phyloP scores from a whole-genome alignment of 2,888 invertebrate genomes.

The Asteroscopus sphinx region DNA sequence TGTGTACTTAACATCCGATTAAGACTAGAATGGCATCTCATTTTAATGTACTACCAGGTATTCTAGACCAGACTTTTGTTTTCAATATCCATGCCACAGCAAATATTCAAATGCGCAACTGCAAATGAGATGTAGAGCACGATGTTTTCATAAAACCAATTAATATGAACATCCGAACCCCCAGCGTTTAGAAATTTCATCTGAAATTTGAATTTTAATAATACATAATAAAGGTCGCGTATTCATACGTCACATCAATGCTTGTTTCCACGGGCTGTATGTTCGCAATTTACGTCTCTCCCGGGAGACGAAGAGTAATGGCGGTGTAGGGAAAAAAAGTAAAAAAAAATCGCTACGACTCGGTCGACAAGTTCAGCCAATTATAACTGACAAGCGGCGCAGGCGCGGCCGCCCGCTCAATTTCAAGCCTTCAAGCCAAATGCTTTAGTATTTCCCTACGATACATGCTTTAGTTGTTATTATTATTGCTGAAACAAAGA shows the following conservation, averaged over 20 bases:
- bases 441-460: slow-evolving; percentile 61
- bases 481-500: slow-evolving; percentile 37
- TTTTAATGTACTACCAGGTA: slow-evolving; percentile 43
- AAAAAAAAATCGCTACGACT: slow-evolving; percentile 81
- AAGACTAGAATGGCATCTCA: slow-evolving; percentile 53
- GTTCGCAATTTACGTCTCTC: slow-evolving; percentile 88
- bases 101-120: slow-evolving; percentile 41
- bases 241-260: slow-evolving; percentile 87
- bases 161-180: slow-evolving; percentile 42
- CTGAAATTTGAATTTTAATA: slow-evolving; percentile 84
- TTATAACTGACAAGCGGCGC: slow-evolving; percentile 88
- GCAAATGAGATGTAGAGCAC: slow-evolving; percentile 47
- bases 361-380: slow-evolving; percentile 89
- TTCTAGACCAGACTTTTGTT: slow-evolving; percentile 14
- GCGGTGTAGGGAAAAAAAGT: slow-evolving; percentile 79
- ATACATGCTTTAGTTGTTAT: slow-evolving; percentile 46
- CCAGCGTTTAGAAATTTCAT: slow-evolving; percentile 69
- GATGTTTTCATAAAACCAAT: slow-evolving; percentile 52
- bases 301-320: slow-evolving; percentile 89
- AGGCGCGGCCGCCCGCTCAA: slow-evolving; percentile 81
- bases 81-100: slow-evolving; percentile 4
- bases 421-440: slow-evolving; percentile 76
- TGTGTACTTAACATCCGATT: slow-evolving; percentile 54
- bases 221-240: slow-evolving; percentile 79
- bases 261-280: slow-evolving; percentile 83